Evolutionary conservation across 2,888 invertebrate genomes (phyloP).

Genomic region (Syrphus vitripennis): DNA sequence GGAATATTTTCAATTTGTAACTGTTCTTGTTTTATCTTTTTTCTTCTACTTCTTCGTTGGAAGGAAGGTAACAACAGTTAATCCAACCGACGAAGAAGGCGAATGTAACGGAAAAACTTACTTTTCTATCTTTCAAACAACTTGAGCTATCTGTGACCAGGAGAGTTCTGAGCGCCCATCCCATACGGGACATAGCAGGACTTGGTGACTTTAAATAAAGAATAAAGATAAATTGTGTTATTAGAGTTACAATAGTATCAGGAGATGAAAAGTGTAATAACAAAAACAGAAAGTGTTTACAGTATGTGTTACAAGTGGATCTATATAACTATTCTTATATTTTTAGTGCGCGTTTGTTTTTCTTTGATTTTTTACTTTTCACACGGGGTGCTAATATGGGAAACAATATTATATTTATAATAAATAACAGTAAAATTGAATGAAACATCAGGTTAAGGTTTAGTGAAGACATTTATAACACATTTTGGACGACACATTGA

Average conservation of each 20-base stretch:
- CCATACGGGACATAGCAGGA: conserved; percentile 85
- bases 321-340: not conserved
- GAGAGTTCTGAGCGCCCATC: conserved; percentile 86
- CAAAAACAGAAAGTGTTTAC: conserved; percentile 4
- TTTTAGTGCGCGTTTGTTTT: not conserved
- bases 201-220: conserved; percentile 83
- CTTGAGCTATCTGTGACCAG: conserved; percentile 85
- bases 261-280: not conserved
- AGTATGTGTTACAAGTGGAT: conserved; percentile 25
- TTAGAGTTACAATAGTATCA: not conserved
- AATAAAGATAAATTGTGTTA: conserved; percentile 28
- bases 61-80: not conserved
- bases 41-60: not conserved
- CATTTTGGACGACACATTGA: not conserved
- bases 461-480: not conserved
- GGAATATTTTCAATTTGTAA: conserved; percentile 38
- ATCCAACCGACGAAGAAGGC: not conserved
- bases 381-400: not conserved
- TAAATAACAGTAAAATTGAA: not conserved
- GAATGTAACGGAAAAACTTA: conserved; percentile 72
- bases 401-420: not conserved
- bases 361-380: not conserved
- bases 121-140: conserved; percentile 86
- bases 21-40: too few relatives aligned
- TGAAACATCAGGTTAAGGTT: not conserved